These are phyloP conservation scores for Rhopalosiphum maidis DNA, from an alignment of 1,140 invertebrate species.

Conservation along the genomic window DNA sequence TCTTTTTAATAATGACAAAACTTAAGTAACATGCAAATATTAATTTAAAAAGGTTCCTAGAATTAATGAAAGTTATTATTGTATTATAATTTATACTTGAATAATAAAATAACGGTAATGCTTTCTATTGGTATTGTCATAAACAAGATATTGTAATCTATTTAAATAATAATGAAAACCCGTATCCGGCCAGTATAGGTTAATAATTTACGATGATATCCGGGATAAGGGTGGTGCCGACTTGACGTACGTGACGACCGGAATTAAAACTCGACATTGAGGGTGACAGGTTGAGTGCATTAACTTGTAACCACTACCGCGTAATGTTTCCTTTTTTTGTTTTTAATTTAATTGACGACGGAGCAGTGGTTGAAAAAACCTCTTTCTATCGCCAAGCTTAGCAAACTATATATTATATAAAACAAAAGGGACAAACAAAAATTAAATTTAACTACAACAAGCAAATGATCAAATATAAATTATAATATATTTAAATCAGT, in stretches of 20 bases:
- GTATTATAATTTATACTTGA: conserved; percentile 3
- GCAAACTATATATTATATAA: background rate
- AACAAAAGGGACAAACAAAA: background rate
- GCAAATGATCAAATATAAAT: background rate
- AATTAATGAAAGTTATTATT: background rate
- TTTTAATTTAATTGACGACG: conserved; percentile 27
- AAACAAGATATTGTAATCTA: background rate
- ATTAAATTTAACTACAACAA: background rate
- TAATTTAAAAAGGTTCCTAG: background rate
- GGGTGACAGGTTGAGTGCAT: conserved; percentile 42
- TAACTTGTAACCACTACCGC: conserved; percentile 18
- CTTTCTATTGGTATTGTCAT: background rate
- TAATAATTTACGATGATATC: conserved; percentile 27
- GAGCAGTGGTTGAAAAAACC: background rate
- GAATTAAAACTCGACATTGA: conserved; percentile 7
- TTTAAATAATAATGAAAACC: conserved; percentile 33
- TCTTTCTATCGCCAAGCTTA: background rate
- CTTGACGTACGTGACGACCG: background rate
- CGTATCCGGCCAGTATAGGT: background rate
- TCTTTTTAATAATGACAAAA: background rate
- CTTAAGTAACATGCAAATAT: background rate
- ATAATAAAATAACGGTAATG: background rate
- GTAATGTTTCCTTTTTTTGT: conserved; percentile 23
- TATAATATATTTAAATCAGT: background rate
- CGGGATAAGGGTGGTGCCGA: background rate